These are phyloP conservation scores for Parnassius glacialis DNA, from an alignment of 2,888 invertebrate genomes.

Conservation along the genomic window DNA sequence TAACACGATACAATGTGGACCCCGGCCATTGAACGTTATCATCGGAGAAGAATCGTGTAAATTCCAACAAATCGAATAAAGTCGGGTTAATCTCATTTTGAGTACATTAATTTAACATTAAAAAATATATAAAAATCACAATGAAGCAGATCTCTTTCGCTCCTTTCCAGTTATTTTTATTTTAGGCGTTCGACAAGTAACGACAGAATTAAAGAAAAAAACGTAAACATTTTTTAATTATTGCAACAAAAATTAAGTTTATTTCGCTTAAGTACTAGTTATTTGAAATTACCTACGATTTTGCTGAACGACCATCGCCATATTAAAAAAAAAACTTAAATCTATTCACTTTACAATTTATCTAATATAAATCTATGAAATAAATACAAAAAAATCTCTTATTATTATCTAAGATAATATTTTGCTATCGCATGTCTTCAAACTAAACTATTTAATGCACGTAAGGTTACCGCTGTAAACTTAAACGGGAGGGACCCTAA, in stretches of 20 bases:
- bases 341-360: constrained; percentile 79
- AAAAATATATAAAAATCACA: constrained; percentile 63
- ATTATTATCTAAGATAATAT: constrained; percentile 77
- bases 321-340: constrained; percentile 70
- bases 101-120: constrained; percentile 63
- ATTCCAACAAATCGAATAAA: constrained; percentile 54
- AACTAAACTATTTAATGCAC: constrained; percentile 76
- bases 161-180: constrained; percentile 37
- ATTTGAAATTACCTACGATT: constrained; percentile 58
- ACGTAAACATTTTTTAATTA: constrained; percentile 19
- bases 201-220: constrained; percentile 5
- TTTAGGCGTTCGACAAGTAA: constrained; percentile 8
- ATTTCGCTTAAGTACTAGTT: constrained; percentile 69
- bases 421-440: constrained; percentile 77
- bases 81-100: constrained; percentile 71
- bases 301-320: constrained; percentile 74
- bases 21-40: constrained; percentile 53
- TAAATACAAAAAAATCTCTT: constrained; percentile 79
- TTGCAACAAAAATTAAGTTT: constrained; percentile 64
- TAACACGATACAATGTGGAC: constrained; percentile 54
- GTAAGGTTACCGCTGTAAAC: constrained; percentile 60
- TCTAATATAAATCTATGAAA: constrained; percentile 80
- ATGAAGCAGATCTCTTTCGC: constrained; percentile 70
- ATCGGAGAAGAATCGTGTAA: constrained; percentile 48
- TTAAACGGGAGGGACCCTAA: constrained; percentile 65